Conservation (phyloP, 2,888 invertebrate species). For the Nasonia oneida region DNA sequence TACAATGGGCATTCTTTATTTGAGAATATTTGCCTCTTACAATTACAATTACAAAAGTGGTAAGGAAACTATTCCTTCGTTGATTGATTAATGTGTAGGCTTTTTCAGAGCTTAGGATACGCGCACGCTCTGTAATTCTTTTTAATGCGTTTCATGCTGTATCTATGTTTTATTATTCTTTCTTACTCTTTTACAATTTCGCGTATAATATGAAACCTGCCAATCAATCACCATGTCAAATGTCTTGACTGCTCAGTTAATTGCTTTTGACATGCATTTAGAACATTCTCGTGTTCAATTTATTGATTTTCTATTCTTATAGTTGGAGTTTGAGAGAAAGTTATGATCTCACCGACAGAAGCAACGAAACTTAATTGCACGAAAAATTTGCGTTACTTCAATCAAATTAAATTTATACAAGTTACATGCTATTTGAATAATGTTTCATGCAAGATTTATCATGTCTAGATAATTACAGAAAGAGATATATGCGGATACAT, state of each 20-base stretch:
- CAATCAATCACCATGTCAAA: slow-evolving; percentile 51
- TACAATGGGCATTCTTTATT: slow-evolving; percentile 43
- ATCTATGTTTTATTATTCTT: slow-evolving; percentile 31
- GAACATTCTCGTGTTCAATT: slow-evolving; percentile 25
- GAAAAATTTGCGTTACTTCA: slow-evolving; percentile 28
- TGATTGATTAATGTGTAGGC: slow-evolving; percentile 58
- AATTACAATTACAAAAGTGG: slow-evolving; percentile 67
- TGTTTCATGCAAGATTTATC: slow-evolving; percentile 67
- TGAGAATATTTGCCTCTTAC: slow-evolving; percentile 61
- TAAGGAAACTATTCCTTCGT: slow-evolving; percentile 66
- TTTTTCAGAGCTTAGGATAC: slow-evolving; percentile 57
- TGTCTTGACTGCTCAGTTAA: slow-evolving; percentile 42
- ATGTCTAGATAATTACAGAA: slow-evolving; percentile 66
- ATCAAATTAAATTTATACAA: slow-evolving; percentile 41
- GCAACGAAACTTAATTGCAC: slow-evolving; percentile 48
- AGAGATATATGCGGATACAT: slow-evolving; percentile 62
- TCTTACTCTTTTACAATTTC: slow-evolving; percentile 43
- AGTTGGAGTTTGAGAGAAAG: slow-evolving; percentile 26
- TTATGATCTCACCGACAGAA: slow-evolving; percentile 32
- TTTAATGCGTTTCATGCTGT: slow-evolving; percentile 52
- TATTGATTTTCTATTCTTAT: slow-evolving; percentile 17
- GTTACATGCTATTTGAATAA: slow-evolving; percentile 61
- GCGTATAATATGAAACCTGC: slow-evolving; percentile 26
- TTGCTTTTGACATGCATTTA: slow-evolving; percentile 55
- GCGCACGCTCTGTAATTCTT: slow-evolving; percentile 42